Percentiles rank a stretch among this genome's conserved stretches.
Evolutionary conservation across 1,140 invertebrate genomes (phyloP).

Genomic region (Tetranychus urticae): DNA sequence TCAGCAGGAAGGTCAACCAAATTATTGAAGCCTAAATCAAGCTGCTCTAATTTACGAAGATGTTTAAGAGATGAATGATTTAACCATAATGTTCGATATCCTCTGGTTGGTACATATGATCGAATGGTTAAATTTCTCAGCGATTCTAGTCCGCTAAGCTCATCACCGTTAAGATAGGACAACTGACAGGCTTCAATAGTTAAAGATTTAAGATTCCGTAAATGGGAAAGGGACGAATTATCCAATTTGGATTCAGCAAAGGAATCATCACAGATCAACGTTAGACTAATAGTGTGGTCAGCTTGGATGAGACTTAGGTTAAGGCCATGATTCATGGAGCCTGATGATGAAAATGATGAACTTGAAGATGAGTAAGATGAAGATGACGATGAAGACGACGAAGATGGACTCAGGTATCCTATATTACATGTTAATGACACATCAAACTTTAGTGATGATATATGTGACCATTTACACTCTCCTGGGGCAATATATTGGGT

Average conservation of each 20-base stretch:
- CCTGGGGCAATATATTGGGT: constrained; percentile 9
- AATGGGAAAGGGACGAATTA: constrained; percentile 13
- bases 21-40: constrained; percentile 53
- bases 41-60: constrained; percentile 35
- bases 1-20: constrained; percentile 46
- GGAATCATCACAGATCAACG: constrained; percentile 57
- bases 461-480: constrained; percentile 10
- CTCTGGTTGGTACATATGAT: constrained; percentile 30
- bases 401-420: background rate
- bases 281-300: constrained; percentile 50
- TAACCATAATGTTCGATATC: constrained; percentile 47
- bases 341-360: constrained; percentile 43
- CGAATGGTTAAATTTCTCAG: constrained; percentile 14
- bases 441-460: constrained; percentile 7
- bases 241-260: constrained; percentile 37
- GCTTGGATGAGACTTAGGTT: constrained; percentile 62
- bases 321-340: constrained; percentile 36
- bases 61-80: constrained; percentile 39
- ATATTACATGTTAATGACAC: constrained; percentile 40
- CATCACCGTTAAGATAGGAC: constrained; percentile 9
- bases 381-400: background rate
- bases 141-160: constrained; percentile 13
- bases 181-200: constrained; percentile 13
- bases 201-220: constrained; percentile 10
- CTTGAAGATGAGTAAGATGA: background rate